Evolutionary conservation across 1,140 invertebrate species (phyloP), one percentile per base, ranked within the genome.

Genomic region (Drosophila ficusphila): DNA sequence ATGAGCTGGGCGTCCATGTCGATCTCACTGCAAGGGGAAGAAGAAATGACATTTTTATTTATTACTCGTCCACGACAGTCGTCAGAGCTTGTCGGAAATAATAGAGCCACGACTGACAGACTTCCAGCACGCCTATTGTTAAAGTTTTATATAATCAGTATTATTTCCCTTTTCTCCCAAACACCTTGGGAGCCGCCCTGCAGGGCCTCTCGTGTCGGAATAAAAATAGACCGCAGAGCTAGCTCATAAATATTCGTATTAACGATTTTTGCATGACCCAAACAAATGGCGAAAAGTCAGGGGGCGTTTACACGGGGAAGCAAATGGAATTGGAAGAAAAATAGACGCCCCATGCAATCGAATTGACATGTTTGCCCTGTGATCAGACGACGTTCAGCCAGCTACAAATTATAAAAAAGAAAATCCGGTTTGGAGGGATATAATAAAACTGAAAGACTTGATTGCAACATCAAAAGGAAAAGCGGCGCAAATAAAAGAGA

Each of bases 1-100:
- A 97, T 97, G 72, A 95, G 92, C 88, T 96, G 95, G 36, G 96
- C 95, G 72, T 95, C 94, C 95, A 97, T 95, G 76, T 96, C 96
- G 76, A 94, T 92, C 92, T 97, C 96, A 92, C 96, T 97, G 61
- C 33, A 79, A 82, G 38, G 31, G 18, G 16, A 65, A 36, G n/a
- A 8, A 9, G 0, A 46, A 16, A 31, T 36, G 23, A 23, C 23
- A 38, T 27, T 42, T 41, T 61, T 38, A 71, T 39, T 53, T 52
- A 47, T 61, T 51, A 9, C 16, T 23, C 18, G 25, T 38, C 25
- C 5, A 29, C 9, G 14, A 31, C 42, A 42, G 29, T 38, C 69
- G 67, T 12, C 29, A 29, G 23, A 12, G 21, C 18, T 29, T 9
- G 16, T 38, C 36, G 36, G 19, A 46, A 27, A 19, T 33, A 41